Evolutionary conservation across 2,888 invertebrate species (phyloP).

Genomic region (Phyllotreta cruciferae): DNA sequence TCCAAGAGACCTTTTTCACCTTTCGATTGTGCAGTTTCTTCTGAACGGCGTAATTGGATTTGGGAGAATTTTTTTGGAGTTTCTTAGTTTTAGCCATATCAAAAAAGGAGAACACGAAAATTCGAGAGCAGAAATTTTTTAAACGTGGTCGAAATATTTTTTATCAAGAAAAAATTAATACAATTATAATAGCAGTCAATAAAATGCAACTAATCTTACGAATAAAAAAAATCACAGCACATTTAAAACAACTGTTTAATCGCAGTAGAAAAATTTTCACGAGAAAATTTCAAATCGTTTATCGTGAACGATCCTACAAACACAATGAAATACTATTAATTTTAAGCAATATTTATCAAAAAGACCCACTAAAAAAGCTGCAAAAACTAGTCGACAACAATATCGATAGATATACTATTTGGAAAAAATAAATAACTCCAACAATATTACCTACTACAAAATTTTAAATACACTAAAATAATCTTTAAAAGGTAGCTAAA

Average conservation of each 20-base stretch:
- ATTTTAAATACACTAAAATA: no score
- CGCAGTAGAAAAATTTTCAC: background rate
- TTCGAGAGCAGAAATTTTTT: constrained; percentile 9
- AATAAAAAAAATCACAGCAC: constrained; percentile 11
- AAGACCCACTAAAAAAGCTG: no score
- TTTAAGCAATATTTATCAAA: no score
- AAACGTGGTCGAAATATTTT: constrained; percentile 11
- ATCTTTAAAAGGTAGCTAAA: no score
- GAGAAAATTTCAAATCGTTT: constrained; percentile 9
- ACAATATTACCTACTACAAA: no score
- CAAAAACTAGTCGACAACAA: no score
- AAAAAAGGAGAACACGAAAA: constrained; percentile 18
- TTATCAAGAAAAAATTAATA: constrained; percentile 14
- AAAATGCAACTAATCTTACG: constrained; percentile 4
- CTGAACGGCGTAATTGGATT: constrained; percentile 29
- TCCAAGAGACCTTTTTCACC: constrained; percentile 53
- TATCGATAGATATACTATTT: no score
- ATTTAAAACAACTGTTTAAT: constrained; percentile 11
- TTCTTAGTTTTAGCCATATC: constrained; percentile 46
- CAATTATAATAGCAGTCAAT: background rate
- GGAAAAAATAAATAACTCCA: no score
- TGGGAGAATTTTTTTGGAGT: constrained; percentile 27
- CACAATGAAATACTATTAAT: constrained; percentile 15
- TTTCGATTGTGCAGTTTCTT: constrained; percentile 40
- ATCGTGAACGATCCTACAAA: constrained; percentile 1